Base-by-base conservation (phyloP, 1,140 invertebrate genomes). In the Brachionus sp. region DNA sequence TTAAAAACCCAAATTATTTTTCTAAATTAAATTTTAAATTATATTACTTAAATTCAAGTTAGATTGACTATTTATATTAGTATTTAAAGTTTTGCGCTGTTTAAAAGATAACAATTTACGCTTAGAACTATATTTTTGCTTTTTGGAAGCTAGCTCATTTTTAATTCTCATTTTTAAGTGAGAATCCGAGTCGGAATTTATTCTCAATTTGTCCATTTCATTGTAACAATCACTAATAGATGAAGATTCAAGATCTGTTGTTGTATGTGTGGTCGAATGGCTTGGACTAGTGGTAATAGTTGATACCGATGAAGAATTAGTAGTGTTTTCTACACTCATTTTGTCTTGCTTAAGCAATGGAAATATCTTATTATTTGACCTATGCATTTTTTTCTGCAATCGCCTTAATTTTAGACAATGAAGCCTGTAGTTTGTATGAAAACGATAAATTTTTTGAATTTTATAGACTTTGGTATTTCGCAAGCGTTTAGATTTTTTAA, bases 341-440 rank as follows among this genome's bases (percentile, higher is more conserved):
- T 75, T 75, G 37, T 70, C 66, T 7, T 37, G 66, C 13, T 19
- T 70, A 3, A 9, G 2, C 10, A 16, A 33, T 6, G 33, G 33
- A 19, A 39, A 9, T 39, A 39, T 6, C 16, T 37, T 37, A 13
- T 13, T 25, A 50, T 75, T 75, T 4, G 25, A 12, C 25, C 33
- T 75, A 19, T 23, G 44, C 70, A 70, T 70, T 39, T 75, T 75
- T 75, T 75, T 75, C 33, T 75, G 70, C 23, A 75, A 13, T 75
- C 70, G 37, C 25, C 70, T 75, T 29, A 75, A 19, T 46, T 75
- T 75, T 9, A 75, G 16, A 75, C 70, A 75, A 46, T 75, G 70
- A 7, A 75, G 39, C 10, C 42, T 33, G 44, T 75, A 75, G 25
- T 75, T 75, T 23, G 39, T 23, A 33, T 75, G 70, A 75, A 75